Evolutionary conservation across 2,888 invertebrate species (phyloP).

Genomic region (Sturmia bella): DNA sequence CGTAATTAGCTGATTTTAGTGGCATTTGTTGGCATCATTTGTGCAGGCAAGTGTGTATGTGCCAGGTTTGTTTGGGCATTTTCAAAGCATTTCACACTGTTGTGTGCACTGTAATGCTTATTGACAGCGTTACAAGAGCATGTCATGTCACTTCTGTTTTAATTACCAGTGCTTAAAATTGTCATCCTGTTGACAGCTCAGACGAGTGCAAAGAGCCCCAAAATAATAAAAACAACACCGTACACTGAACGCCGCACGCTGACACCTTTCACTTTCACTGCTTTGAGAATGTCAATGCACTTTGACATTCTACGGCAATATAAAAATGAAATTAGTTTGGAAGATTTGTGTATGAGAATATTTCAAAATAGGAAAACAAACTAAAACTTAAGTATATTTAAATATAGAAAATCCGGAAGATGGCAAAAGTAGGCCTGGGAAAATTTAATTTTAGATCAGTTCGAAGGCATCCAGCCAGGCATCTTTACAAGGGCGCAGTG

Average conservation of each 20-base stretch:
- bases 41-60: not conserved
- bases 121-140: constrained; percentile 61
- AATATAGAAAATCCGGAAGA: too few relatives aligned
- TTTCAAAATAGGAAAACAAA: too few relatives aligned
- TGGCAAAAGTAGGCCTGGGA: too few relatives aligned
- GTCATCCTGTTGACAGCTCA: constrained; percentile 62
- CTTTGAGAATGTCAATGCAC: constrained; percentile 33
- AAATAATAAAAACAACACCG: not conserved
- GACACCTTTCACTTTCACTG: constrained; percentile 6
- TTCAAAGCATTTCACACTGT: not conserved
- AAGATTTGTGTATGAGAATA: not conserved
- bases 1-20: constrained; percentile 33
- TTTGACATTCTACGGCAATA: constrained; percentile 31
- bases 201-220: constrained; percentile 34
- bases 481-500: too few relatives aligned
- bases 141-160: constrained; percentile 65
- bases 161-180: constrained; percentile 63
- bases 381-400: too few relatives aligned
- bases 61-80: not conserved
- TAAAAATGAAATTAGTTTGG: not conserved
- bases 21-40: not conserved
- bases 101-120: constrained; percentile 28
- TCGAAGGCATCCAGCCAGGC: too few relatives aligned
- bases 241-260: too few relatives aligned
- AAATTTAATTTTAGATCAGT: too few relatives aligned